A percentile compares a stretch with the other conserved stretches of the same genome.
phyloP scores from a whole-genome alignment of 2,797 vertebrate genomes.

The Crocidura indochinensis region DNA sequence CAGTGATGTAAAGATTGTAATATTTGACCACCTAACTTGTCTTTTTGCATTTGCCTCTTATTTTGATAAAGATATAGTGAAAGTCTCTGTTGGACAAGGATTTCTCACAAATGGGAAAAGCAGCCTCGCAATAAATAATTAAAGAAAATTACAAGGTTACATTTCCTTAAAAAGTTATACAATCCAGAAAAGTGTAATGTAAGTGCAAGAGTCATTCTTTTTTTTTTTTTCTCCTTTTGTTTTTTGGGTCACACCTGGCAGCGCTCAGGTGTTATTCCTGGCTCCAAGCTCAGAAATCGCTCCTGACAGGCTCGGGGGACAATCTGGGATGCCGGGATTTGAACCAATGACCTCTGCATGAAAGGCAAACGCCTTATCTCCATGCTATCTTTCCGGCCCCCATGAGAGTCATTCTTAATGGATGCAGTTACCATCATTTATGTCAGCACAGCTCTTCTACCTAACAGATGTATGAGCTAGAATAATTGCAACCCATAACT shows the following conservation, averaged over 20 bases:
- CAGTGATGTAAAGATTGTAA: too few species aligned
- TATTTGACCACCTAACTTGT: too few species aligned
- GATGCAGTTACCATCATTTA: neutral
- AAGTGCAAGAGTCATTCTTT: neutral
- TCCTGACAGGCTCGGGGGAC: too few species aligned
- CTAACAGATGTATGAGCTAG: neutral
- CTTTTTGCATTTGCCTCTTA: too few species aligned
- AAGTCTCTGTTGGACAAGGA: neutral
- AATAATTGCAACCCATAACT: neutral
- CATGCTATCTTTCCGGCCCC: too few species aligned
- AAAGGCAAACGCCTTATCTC: too few species aligned
- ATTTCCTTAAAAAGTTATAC: conserved; percentile 17
- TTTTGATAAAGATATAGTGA: neutral
- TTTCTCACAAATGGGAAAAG: neutral
- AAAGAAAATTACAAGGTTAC: neutral
- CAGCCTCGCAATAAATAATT: neutral
- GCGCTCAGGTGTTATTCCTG: too few species aligned
- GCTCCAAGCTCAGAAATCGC: too few species aligned
- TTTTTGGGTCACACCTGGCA: too few species aligned
- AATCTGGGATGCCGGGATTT: too few species aligned
- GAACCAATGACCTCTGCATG: too few species aligned
- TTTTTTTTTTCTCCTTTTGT: too few species aligned
- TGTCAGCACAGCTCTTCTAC: neutral
- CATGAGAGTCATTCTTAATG: neutral
- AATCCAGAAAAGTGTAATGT: neutral